Evolutionary conservation across 2,888 invertebrate species (phyloP).

Genomic region (Tuta absoluta): DNA sequence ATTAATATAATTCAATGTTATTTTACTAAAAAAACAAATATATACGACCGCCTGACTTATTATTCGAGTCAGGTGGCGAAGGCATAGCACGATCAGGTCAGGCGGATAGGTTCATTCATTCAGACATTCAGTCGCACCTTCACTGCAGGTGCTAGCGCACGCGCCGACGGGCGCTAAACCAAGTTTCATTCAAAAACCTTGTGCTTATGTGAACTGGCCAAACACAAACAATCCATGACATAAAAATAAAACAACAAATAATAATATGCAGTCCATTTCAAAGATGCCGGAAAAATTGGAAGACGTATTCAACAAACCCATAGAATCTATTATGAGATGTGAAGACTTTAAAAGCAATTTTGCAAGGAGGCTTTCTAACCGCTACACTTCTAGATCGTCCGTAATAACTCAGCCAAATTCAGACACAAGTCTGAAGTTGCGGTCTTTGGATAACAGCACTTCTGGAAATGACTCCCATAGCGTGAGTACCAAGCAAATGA

Average conservation of each 20-base stretch:
- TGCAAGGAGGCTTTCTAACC: constrained; percentile 72
- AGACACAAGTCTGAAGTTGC: constrained; percentile 54
- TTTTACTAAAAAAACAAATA: too few species aligned
- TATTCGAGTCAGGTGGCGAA: constrained; percentile 7
- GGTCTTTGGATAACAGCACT: constrained; percentile 38
- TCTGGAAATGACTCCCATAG: constrained; percentile 44
- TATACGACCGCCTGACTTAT: too few species aligned
- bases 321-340: constrained; percentile 75
- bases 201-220: not conserved
- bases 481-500: constrained; percentile 53
- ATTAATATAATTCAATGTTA: too few species aligned
- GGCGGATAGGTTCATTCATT: not conserved
- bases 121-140: constrained; percentile 39
- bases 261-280: constrained; percentile 54
- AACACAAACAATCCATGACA: constrained; percentile 15
- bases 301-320: constrained; percentile 67
- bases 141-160: constrained; percentile 43
- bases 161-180: constrained; percentile 32
- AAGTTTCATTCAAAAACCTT: constrained; percentile 38
- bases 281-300: constrained; percentile 27
- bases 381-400: constrained; percentile 62
- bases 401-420: constrained; percentile 44
- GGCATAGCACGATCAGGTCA: not conserved
- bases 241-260: constrained; percentile 32
- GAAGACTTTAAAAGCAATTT: constrained; percentile 77